Evolutionary conservation across 2,888 invertebrate genomes (phyloP), one percentile per base, ranked within the genome.

Genomic region (Cryptosula pallasiana): DNA sequence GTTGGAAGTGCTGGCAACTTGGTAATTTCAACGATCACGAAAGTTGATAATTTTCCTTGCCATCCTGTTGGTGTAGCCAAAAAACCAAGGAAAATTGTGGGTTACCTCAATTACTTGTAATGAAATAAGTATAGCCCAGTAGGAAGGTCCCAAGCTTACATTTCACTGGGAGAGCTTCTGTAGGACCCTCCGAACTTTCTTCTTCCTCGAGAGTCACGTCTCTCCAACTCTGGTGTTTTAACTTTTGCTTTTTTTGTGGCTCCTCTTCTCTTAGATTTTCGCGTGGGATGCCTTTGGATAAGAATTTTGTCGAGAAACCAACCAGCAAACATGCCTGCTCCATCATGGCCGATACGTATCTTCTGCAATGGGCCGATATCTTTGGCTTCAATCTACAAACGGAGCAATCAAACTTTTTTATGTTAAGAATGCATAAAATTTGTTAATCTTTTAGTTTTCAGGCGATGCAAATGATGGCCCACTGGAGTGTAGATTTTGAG

Each of bases 301-400:
- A 81, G 75, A 71, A 83, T 82, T 80, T 84, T 84, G 2, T 84
- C 82, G 55, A 84, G 71, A 75, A 77, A 81, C 84, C 84, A 84
- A 34, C 83, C 84, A 35, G 81, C 77, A 72, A 81, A 77, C 72
- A 77, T 73, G 0, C 83, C 81, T 27, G 75, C 78, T 0, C 82
- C 82, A 77, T 84, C 82, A 76, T 84, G 84, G 0, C 84, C 83
- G n/a, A 84, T 77, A 35, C 83, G 77, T 0, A 84, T 77, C 76
- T 84, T 84, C 71, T 78, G 77, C 20, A 85, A 75, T 5, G 77
- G 77, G 0, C 85, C 85, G 71, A 85, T 78, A 73, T 85, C 84
- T 20, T 76, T 73, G 27, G 82, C 83, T 74, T 85, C 83, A 75
- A 85, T 78, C 83, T 84, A 76, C 70, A 78, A 75, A 9, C 69